These are phyloP conservation scores for Nemopilema nomurai DNA, from an alignment of 30 jellyfish, hydroid and myxozoan species.

Conservation along the genomic window DNA sequence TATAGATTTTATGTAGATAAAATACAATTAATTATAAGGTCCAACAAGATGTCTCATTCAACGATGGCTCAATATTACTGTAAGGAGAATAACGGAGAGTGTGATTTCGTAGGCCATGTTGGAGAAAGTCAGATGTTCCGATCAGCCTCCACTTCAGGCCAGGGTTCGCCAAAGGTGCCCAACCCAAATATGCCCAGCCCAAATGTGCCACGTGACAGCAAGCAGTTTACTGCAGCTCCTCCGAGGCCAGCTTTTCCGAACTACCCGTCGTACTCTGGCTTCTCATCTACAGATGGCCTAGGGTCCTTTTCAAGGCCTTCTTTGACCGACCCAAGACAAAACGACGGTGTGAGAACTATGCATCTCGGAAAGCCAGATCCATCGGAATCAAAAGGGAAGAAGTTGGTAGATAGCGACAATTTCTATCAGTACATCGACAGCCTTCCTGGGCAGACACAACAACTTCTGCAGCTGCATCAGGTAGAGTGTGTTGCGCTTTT, in stretches of 20 bases:
- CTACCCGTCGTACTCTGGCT: neutral
- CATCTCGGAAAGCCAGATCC: neutral
- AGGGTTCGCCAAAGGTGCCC: neutral
- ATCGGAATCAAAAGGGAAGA: constrained; percentile 17
- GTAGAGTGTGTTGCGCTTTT: constrained; percentile 1
- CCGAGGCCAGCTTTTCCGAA: neutral
- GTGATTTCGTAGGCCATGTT: neutral
- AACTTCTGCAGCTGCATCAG: constrained; percentile 61
- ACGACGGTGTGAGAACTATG: neutral
- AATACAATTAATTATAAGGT: too few species aligned
- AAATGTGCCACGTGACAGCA: neutral
- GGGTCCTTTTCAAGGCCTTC: neutral
- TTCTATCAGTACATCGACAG: constrained; percentile 17
- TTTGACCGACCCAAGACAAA: neutral
- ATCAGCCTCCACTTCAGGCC: neutral
- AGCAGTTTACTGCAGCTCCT: neutral
- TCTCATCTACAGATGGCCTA: neutral
- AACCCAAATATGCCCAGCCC: neutral
- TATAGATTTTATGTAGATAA: too few species aligned
- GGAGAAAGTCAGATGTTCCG: neutral
- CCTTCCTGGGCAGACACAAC: constrained; percentile 63
- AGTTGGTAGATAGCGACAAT: constrained; percentile 20
- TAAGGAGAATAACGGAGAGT: neutral
- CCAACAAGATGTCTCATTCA: too few species aligned
- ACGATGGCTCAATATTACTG: too few species aligned